Base-by-base conservation (phyloP, 2,797 vertebrate species). In the Hybognathus amarus region DNA sequence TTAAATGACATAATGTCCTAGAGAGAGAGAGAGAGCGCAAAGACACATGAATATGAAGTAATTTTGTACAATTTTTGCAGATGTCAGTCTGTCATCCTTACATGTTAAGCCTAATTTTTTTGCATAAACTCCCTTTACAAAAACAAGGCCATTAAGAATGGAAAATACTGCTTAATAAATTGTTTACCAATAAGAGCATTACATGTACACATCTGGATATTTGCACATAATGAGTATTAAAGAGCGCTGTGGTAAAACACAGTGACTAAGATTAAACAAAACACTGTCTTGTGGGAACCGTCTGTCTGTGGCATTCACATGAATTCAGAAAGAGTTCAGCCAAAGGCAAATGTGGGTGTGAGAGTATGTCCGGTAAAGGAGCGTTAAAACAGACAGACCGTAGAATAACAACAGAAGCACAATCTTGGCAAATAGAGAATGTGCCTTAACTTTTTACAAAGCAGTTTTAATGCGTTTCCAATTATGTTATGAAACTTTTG, bases 1-100 rank as follows among this genome's bases (percentile, higher is more conserved):
- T 93, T 96, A 83, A 95, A 96, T 0, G 96, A 95, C 2, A 97
- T 94, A 88, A 99, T 97, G 80, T 99, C 98, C 98, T 99, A 30
- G 0, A 36, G 36, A 36, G 36, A 36, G 36, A 36, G 8, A 40
- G 1, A 40, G 38, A 40, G 40, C 83, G 1, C 17, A n/a, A 70
- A 15, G 56, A 84, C 7, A 63, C 36, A 5, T 17, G 1, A 67
- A 18, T 50, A 71, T 30, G 5, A 30, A 33, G 18, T 30, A 17
- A 2, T 50, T 18, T 47, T 47, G 5, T 42, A 18, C n/a, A 0
- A 6, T 74, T 74, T 52, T 8, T 8, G 30, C 22, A 40, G 18
- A 54, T 38, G 9, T 56, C 13, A 56, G 33, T 38, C 71, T 5
- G 70, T 36, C 71, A 71, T 30, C 4, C 9, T 71, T 30, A 11